phyloP scores from a whole-genome alignment of 2,113 vertebrate genomes.

The Galemys pyrenaicus region DNA sequence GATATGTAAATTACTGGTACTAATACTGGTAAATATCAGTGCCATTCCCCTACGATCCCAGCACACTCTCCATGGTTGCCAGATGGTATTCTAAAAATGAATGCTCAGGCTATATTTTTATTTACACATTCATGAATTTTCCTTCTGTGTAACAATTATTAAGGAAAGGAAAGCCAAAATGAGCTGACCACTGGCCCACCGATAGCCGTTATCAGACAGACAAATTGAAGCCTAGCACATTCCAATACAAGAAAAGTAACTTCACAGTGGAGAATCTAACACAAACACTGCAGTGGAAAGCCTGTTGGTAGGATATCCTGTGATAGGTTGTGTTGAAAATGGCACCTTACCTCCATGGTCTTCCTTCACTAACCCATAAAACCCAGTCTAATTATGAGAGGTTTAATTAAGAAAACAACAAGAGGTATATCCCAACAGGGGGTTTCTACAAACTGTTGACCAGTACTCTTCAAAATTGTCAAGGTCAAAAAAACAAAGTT shows the following conservation, averaged over 20 bases:
- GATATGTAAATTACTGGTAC: not conserved
- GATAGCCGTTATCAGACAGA: not conserved
- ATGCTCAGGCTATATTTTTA: not conserved
- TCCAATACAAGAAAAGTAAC: not conserved
- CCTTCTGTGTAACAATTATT: not conserved
- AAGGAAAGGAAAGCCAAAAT: constrained; percentile 7
- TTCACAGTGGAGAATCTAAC: not conserved
- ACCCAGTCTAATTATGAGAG: not conserved
- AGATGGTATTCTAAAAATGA: not conserved
- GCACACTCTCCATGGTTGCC: not conserved
- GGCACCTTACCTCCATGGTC: not conserved
- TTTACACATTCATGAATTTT: not conserved
- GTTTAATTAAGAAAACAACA: not conserved
- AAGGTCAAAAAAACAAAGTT: too few species aligned
- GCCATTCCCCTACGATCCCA: not conserved
- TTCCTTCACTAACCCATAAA: not conserved
- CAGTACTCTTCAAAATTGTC: not conserved
- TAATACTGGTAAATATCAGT: not conserved
- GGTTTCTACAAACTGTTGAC: not conserved
- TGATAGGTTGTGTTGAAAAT: not conserved
- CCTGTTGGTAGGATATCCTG: not conserved
- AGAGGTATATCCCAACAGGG: not conserved
- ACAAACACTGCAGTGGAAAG: not conserved
- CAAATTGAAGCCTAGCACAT: not conserved
- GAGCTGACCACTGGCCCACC: not conserved